Percentiles rank a stretch among this genome's conserved stretches.
phyloP scores from a whole-genome alignment of 2,113 vertebrate genomes.

The Crotalus tigris region DNA sequence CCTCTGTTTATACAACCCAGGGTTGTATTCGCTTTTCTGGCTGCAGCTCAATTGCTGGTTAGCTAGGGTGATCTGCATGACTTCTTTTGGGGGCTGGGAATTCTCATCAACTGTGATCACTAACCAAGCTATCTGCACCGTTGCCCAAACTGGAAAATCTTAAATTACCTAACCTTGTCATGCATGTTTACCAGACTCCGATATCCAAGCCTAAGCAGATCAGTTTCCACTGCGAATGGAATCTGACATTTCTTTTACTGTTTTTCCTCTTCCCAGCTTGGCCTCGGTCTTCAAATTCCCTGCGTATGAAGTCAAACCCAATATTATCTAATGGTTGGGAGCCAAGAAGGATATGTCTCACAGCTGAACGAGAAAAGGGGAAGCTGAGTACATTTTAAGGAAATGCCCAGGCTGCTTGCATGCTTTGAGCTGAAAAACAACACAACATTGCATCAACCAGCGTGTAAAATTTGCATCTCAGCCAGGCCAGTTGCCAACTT shows the following conservation, averaged over 20 bases:
- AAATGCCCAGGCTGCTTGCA: not conserved
- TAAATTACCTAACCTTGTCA: not conserved
- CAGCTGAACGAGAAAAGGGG: not conserved
- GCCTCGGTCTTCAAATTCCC: not conserved
- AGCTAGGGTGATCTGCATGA: too few relatives aligned
- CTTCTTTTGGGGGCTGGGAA: not conserved
- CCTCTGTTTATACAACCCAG: too few relatives aligned
- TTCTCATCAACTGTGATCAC: not conserved
- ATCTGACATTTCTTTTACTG: not conserved
- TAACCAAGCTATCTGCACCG: not conserved
- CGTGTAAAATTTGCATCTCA: not conserved
- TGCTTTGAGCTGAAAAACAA: not conserved
- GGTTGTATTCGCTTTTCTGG: too few relatives aligned
- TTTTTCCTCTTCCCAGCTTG: not conserved
- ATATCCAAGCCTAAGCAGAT: not conserved
- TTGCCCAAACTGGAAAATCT: not conserved
- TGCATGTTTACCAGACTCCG: not conserved
- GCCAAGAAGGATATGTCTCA: not conserved
- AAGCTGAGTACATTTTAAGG: not conserved
- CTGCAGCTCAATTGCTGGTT: too few relatives aligned
- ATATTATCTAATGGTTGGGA: too few relatives aligned
- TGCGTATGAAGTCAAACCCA: not conserved
- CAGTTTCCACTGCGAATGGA: not conserved
- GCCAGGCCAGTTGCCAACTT: too few relatives aligned
- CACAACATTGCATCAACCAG: not conserved